These are phyloP conservation scores for Hippocampus comes DNA, from an alignment of 2,113 vertebrate species.

Conservation along the genomic window DNA sequence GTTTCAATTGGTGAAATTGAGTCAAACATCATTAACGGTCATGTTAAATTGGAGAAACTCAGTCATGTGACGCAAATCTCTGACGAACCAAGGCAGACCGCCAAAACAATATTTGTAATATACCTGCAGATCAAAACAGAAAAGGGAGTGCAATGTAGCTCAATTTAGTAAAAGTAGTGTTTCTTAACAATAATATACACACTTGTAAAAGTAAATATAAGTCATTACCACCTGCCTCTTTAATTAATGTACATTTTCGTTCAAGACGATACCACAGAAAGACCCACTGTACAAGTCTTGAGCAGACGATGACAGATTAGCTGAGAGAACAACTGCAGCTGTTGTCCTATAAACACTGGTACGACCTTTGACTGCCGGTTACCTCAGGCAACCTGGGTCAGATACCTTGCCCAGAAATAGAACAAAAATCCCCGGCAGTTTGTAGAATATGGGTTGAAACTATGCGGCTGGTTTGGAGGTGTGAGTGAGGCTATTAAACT, in stretches of 20 bases:
- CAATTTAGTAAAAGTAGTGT: no score
- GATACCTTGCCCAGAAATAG: background rate
- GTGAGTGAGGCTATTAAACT: background rate
- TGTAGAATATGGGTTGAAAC: background rate
- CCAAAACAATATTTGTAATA: no score
- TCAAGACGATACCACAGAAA: background rate
- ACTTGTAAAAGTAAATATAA: no score
- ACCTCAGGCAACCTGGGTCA: background rate
- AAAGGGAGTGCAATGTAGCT: no score
- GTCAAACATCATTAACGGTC: no score
- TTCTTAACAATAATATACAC: no score
- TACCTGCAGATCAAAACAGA: no score
- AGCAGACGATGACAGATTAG: background rate
- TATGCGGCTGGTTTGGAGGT: background rate
- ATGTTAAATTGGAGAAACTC: no score
- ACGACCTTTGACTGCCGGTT: background rate
- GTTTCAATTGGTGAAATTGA: no score
- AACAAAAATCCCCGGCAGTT: background rate
- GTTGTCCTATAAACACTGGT: background rate
- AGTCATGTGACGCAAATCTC: no score
- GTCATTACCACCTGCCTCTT: background rate
- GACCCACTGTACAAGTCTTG: background rate
- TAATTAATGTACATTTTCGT: background rate
- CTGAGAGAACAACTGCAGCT: background rate
- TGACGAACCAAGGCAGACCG: no score